Percentiles rank a stretch among this genome's conserved stretches.
These are phyloP conservation scores for Parazoanthus atlanticus DNA, from an alignment of 92 coral and sea anemone genomes.

Conservation along the genomic window DNA sequence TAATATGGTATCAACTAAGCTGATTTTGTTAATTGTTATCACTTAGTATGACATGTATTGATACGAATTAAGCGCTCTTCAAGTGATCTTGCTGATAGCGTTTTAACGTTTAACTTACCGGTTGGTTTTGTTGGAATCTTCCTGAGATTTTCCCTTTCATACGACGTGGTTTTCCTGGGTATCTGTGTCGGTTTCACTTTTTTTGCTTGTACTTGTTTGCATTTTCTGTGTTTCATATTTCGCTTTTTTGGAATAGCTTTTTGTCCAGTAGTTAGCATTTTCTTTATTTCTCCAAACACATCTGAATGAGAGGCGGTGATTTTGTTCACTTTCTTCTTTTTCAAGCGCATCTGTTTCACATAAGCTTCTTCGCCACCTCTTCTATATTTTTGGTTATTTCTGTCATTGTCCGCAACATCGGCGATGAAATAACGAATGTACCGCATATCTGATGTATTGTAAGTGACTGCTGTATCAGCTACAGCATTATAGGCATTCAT, in stretches of 20 bases:
- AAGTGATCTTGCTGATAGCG: no score
- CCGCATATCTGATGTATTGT: neutral
- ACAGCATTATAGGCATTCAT: constrained; percentile 41
- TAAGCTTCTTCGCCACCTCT: neutral
- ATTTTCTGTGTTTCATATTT: neutral
- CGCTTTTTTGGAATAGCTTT: neutral
- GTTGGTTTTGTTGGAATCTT: neutral
- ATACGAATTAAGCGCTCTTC: no score
- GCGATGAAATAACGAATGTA: constrained; percentile 1
- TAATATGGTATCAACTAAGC: no score
- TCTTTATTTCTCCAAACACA: neutral
- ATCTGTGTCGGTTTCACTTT: neutral
- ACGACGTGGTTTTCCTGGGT: neutral
- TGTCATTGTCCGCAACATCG: neutral
- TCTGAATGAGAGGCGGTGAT: neutral
- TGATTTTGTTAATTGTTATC: no score
- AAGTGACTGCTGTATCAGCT: neutral
- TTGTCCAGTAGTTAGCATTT: neutral
- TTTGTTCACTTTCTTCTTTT: neutral
- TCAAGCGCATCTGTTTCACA: neutral
- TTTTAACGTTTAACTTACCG: no score
- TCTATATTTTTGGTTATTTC: neutral
- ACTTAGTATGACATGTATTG: no score
- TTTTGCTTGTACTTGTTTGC: neutral
- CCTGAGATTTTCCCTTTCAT: neutral